Conservation (phyloP, 2,888 invertebrate genomes). For the Podabrus alpinus region DNA sequence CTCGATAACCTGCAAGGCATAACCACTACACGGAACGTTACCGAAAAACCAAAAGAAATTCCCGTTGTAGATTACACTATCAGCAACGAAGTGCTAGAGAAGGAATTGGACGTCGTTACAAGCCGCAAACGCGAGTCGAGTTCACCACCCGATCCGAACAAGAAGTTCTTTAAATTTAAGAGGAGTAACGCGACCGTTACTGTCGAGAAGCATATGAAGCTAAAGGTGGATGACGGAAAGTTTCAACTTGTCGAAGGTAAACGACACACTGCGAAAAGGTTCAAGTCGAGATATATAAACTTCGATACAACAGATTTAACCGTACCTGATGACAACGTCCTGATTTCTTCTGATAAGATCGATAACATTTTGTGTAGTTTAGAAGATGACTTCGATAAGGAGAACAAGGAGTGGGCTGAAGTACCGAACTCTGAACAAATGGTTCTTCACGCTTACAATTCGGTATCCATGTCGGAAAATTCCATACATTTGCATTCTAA, state of each 20-base stretch:
- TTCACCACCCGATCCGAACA: constrained; percentile 37
- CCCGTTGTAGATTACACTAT: background rate
- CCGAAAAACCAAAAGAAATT: background rate
- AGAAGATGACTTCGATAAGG: constrained; percentile 53
- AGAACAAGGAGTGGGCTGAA: background rate
- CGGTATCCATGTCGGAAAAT: constrained; percentile 41
- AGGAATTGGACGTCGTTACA: constrained; percentile 1
- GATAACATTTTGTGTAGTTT: constrained; percentile 45
- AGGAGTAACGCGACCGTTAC: constrained; percentile 44
- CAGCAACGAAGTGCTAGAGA: background rate
- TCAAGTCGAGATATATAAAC: constrained; percentile 22
- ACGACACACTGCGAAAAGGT: constrained; percentile 21
- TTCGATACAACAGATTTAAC: constrained; percentile 51
- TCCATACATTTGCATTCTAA: constrained; percentile 38
- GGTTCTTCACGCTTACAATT: constrained; percentile 38
- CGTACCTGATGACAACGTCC: constrained; percentile 36
- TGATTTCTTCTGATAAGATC: constrained; percentile 36
- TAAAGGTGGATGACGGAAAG: constrained; percentile 49
- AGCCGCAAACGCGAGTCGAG: constrained; percentile 23
- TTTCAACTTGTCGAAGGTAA: constrained; percentile 38
- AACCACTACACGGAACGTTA: background rate
- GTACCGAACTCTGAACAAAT: constrained; percentile 39
- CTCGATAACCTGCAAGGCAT: constrained; percentile 38
- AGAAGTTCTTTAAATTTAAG: constrained; percentile 56
- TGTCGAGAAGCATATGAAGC: constrained; percentile 52